Conservation (phyloP, 2,888 invertebrate genomes). For the Tyria jacobaeae region DNA sequence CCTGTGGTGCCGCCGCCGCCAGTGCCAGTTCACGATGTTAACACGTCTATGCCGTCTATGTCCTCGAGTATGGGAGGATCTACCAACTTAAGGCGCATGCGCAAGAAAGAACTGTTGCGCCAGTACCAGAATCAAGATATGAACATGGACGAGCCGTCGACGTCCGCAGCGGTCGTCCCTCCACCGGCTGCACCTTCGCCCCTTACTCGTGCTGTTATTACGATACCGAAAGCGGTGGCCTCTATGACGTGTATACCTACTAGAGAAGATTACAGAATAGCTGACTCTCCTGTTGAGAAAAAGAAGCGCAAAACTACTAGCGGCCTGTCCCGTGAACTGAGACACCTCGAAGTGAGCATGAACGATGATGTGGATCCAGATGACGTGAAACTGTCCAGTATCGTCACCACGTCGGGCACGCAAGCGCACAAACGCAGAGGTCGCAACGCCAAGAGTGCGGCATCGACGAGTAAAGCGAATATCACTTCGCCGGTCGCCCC, state of each 20-base stretch:
- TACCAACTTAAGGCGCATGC: constrained; percentile 93
- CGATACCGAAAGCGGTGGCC: constrained; percentile 95
- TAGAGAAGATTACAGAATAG: constrained; percentile 92
- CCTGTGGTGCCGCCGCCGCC: constrained; percentile 85
- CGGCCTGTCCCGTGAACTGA: constrained; percentile 87
- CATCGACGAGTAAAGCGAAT: constrained; percentile 54
- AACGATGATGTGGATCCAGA: constrained; percentile 85
- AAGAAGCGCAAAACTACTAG: constrained; percentile 88
- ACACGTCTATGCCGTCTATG: constrained; percentile 22
- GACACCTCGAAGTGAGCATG: constrained; percentile 87
- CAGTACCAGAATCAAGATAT: constrained; percentile 94
- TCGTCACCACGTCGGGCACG: constrained; percentile 51
- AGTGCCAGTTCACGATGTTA: constrained; percentile 68
- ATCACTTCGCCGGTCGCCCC: constrained; percentile 82
- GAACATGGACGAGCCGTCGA: constrained; percentile 92
- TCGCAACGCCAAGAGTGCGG: constrained; percentile 19
- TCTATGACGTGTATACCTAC: constrained; percentile 96
- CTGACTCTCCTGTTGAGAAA: constrained; percentile 89
- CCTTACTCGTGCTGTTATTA: constrained; percentile 90
- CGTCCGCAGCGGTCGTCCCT: constrained; percentile 76
- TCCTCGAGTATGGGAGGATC: constrained; percentile 86
- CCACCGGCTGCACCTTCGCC: constrained; percentile 87
- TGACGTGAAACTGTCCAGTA: constrained; percentile 67
- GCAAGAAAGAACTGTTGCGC: constrained; percentile 94
- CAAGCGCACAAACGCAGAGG: constrained; percentile 45